Evolutionary conservation across 30 jellyfish, hydroid and myxozoan genomes (phyloP).

Genomic region (Clytia hemisphaerica): DNA sequence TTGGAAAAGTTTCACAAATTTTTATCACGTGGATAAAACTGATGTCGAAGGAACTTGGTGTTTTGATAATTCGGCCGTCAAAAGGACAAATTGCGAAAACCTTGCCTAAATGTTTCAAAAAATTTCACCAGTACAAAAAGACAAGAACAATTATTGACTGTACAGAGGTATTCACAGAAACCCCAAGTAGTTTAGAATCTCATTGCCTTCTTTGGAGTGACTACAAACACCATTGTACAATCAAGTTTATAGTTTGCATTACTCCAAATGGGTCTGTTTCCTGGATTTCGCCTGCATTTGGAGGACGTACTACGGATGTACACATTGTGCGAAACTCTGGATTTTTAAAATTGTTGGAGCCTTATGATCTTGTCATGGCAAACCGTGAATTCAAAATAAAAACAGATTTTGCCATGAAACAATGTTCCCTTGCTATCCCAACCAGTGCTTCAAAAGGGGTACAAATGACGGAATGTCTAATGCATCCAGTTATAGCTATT

Average conservation of each 20-base stretch:
- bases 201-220: conserved; percentile 38
- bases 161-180: conserved; percentile 51
- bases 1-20: conserved; percentile 25
- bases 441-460: conserved; percentile 48
- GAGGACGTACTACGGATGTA: conserved; percentile 55
- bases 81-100: conserved; percentile 27
- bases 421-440: conserved; percentile 41
- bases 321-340: conserved; percentile 43
- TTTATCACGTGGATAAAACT: conserved; percentile 53
- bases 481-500: neutral
- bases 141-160: conserved; percentile 46
- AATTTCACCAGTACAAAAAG: conserved; percentile 44
- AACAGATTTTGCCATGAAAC: conserved; percentile 34
- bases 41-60: conserved; percentile 37
- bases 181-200: conserved; percentile 38
- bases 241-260: conserved; percentile 39
- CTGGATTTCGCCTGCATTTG: conserved; percentile 60
- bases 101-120: conserved; percentile 40
- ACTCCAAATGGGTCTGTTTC: conserved; percentile 65
- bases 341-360: conserved; percentile 32
- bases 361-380: conserved; percentile 51
- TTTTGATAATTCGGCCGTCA: conserved; percentile 65
- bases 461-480: conserved; percentile 36
- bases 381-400: conserved; percentile 60
- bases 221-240: conserved; percentile 67